phyloP scores from a whole-genome alignment of 2,888 invertebrate genomes.

The Bombylius major region DNA sequence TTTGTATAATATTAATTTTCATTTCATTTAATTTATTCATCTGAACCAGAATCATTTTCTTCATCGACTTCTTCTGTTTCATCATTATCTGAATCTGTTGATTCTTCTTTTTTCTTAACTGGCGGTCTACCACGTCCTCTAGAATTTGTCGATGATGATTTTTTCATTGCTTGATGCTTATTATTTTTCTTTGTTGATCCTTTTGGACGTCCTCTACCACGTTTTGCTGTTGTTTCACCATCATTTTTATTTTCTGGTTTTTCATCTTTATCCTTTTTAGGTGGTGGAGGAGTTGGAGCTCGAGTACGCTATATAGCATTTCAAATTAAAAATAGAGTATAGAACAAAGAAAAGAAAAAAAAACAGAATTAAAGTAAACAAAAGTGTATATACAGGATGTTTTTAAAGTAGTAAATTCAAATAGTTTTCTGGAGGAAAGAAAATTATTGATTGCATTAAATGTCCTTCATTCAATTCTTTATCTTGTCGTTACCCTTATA shows the following conservation, averaged over 20 bases:
- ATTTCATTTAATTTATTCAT: conserved; percentile 11
- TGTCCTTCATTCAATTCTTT: too few species aligned
- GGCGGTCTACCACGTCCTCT: conserved; percentile 17
- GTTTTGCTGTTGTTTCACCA: conserved; percentile 42
- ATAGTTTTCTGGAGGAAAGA: neutral
- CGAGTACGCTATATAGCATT: conserved; percentile 32
- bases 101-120: conserved; percentile 19
- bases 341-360: too few species aligned
- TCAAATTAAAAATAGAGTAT: neutral
- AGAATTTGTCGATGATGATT: neutral
- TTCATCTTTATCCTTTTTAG: conserved; percentile 38
- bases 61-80: conserved; percentile 19
- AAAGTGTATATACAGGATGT: too few species aligned
- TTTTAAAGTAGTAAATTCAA: neutral
- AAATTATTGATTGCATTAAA: too few species aligned
- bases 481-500: too few species aligned
- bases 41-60: conserved; percentile 19
- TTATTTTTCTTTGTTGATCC: conserved; percentile 42
- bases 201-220: conserved; percentile 44
- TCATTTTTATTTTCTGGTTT: conserved; percentile 44
- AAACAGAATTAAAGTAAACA: too few species aligned
- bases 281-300: conserved; percentile 33
- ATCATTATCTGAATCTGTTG: conserved; percentile 18
- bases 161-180: conserved; percentile 16
- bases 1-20: too few species aligned